phyloP scores from a whole-genome alignment of 1,140 invertebrate species.

The Conus ventricosus region DNA sequence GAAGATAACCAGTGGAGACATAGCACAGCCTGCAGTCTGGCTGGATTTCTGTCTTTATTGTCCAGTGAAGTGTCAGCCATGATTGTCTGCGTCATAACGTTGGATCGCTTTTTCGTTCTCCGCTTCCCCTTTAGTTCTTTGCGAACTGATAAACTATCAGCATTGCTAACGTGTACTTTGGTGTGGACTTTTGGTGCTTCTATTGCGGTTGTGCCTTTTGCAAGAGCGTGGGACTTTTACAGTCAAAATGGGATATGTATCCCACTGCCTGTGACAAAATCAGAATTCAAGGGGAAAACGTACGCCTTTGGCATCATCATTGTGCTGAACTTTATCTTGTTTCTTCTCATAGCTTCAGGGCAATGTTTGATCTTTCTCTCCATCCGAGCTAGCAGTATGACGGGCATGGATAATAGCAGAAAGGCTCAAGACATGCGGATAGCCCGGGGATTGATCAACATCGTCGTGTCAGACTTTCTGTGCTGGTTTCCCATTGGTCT shows the following conservation, averaged over 20 bases:
- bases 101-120: slow-evolving; percentile 13
- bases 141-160: neutral
- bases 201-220: neutral
- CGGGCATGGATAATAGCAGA: too few relatives aligned
- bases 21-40: neutral
- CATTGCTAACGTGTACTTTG: neutral
- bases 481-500: too few relatives aligned
- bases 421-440: too few relatives aligned
- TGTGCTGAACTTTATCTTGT: too few relatives aligned
- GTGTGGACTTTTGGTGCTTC: neutral
- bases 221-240: neutral
- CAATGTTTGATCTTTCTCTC: too few relatives aligned
- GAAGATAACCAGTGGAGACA: slow-evolving; percentile 4
- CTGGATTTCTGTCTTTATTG: slow-evolving; percentile 25
- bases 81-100: slow-evolving; percentile 7
- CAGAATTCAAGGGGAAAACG: neutral
- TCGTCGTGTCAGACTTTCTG: too few relatives aligned
- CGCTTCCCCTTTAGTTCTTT: neutral
- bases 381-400: too few relatives aligned
- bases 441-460: too few relatives aligned
- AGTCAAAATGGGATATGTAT: neutral
- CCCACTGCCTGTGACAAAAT: neutral
- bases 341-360: too few relatives aligned
- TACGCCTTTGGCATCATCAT: neutral
- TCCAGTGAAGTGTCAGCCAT: slow-evolving; percentile 28